Conservation (phyloP, 2,113 vertebrate genomes). For the Grallaria varia region DNA sequence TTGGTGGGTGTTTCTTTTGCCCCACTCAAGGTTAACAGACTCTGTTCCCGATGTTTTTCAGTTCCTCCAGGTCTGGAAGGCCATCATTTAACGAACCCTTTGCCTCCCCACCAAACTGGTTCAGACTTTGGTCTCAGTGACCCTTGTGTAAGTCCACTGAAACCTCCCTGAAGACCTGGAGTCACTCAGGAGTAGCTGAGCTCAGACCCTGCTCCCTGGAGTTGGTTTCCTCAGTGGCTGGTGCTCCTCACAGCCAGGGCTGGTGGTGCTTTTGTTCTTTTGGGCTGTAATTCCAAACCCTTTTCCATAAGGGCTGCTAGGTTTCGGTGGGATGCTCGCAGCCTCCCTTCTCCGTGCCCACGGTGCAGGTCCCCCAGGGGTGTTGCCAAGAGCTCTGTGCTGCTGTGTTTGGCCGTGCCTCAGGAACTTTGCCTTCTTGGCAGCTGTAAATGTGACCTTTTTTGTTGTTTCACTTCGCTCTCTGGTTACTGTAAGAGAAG, state of each 20-base stretch:
- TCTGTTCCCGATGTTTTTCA: background rate
- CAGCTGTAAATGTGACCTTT: slow-evolving; percentile 35
- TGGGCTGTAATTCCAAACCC: slow-evolving; percentile 24
- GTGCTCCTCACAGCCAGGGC: background rate
- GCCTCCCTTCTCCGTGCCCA: background rate
- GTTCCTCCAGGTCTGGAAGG: background rate
- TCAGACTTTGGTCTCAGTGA: background rate
- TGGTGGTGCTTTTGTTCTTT: background rate
- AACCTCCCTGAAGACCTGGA: background rate
- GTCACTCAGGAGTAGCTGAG: background rate
- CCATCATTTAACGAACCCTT: background rate
- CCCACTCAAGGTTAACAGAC: background rate
- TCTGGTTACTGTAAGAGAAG: slow-evolving; percentile 37
- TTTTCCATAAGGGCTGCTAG: background rate
- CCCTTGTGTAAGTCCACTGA: background rate
- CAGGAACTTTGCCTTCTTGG: slow-evolving; percentile 49
- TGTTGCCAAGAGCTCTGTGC: background rate
- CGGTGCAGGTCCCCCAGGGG: too few species aligned
- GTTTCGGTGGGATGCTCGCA: background rate
- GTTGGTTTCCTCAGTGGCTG: background rate
- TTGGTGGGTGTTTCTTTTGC: background rate
- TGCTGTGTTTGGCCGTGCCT: background rate
- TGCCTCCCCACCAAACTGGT: background rate
- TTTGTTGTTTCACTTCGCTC: background rate
- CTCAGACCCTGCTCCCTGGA: background rate